Base-by-base conservation (phyloP, 2,113 vertebrate species). In the Hiodon tergisus region DNA sequence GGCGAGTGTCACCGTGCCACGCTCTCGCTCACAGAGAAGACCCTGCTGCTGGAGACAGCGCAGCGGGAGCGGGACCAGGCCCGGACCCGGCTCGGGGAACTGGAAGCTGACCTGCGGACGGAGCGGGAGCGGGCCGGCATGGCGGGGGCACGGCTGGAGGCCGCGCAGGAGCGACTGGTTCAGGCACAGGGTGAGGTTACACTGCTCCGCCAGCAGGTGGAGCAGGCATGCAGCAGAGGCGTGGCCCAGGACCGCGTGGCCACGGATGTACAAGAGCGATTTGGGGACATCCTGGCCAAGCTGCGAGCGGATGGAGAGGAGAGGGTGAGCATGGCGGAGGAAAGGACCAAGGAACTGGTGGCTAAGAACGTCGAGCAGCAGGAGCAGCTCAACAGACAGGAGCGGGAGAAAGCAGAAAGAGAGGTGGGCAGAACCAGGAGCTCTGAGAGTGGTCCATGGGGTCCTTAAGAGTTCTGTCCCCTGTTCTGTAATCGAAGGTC, bases 131-230 rank as follows among this genome's bases (percentile, higher is more conserved):
- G 87, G 83, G 83, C 89, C 11, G 91, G 78, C 78, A 93, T 93
- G 51, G 85, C 89, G 0, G 52, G 52, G 0, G 90, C 92, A 31
- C 94, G 93, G 48, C 94, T 94, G 69, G 94, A 96, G 74, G 92
- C 94, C 48, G 75, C 93, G 74, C 91, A 94, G 81, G 95, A 99
- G 73, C 90, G 94, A 60, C 74, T 98, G 57, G 93, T 91, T 46
- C 94, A 95, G 46, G 83, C 92, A 0, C 95, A 96, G 59, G 97
- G 95, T 69, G 96, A 99, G 82, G 89, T 87, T 17, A 83, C 89
- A 80, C 79, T 98, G 73, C 90, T 98, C 8, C 90, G 88, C 46
- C 96, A 98, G 78, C 95, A 97, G 52, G 80, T 97, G 13, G 95
- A 98, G 79, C 94, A 96, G 78, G 80, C 89, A 14, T 90, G 93